Base-by-base conservation (phyloP, 1,140 invertebrate genomes). In the Eriosoma lanigerum region DNA sequence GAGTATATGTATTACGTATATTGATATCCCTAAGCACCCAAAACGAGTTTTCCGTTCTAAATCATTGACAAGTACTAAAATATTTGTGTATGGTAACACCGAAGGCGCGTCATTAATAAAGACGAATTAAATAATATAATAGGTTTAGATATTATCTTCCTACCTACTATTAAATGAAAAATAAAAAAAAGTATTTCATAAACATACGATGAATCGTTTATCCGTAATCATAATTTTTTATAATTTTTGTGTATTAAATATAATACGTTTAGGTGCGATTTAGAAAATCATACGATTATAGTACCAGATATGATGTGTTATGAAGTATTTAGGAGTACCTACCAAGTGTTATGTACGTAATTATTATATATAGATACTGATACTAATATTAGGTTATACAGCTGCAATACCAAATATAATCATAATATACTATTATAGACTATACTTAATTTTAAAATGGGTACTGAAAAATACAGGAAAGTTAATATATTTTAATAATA, bases 91-190 rank as follows among this genome's bases (percentile, higher is more conserved):
- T 26, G 21, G 26, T 60, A 29, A 29, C 15, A 60, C 24, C 58
- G 58, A 60, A 60, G 58, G 58, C 58, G 15, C 24, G 15, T 60
- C 56, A 26, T 60, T 60, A 38, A 38, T 38, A 60, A 60, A 60
- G n/a, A 26, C 13, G 58, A 26, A 29, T 29, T 29, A 60, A 29
- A 38, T 29, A 60, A 60, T 8, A 5, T 6, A 38, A 29, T 60
- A n/a, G 13, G 15, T 29, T 26, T 29, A 1, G 13, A 24, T 17
- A 60, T 15, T 24, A 29, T 60, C 15, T 26, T 26, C 24, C 58
- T 60, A 60, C 24, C 21, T 17, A 29, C 13, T 60, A 29, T 60
- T 29, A 15, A 17, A 60, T 26, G 17, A 26, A 29, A 60, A 17
- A 38, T 4, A 38, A 38, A 38, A 38, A 38, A 38, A 38, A 38